Base-by-base conservation (phyloP, 35 echinoderm and acorn worm genomes). In the Heliocidaris tuberculata region DNA sequence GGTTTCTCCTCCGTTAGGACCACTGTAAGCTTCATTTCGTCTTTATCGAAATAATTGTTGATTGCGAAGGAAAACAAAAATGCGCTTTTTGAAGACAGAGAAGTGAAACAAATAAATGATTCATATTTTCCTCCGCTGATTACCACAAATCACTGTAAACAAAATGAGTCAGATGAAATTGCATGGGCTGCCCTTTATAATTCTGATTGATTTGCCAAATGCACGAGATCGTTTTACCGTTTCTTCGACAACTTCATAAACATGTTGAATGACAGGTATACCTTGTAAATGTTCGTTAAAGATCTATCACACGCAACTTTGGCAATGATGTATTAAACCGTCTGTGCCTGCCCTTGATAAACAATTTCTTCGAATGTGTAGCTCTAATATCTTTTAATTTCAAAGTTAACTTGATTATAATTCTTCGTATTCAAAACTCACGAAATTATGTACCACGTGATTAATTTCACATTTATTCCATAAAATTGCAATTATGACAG, bases 261-360 rank as follows among this genome's bases (percentile, higher is more conserved):
- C 65, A 78, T 78, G 65, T 78, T 78, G 65, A 78, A 78, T 78
- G 65, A 78, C 65, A 78, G 15, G 27, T 78, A n/a, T 78, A 78
- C 65, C 65, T 0, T 78, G 65, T 78, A 78, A 24, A n/a, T n/a
- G 21, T 78, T n/a, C 17, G 65, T 24, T 78, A 78, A 78, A 78
- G 21, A 78, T 78, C 65, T n/a, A 24, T 78, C 21, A 78, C 65
- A 78, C 27, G 21, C 27, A 27, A 78, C 65, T 78, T 78, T 17
- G 65, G 7, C 65, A 19, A 27, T 78, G 65, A 78, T 78, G 27
- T 27, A 78, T 78, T 78, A 78, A 24, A 24, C 65, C 65, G 65
- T 8, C 27, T 21, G 65, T 78, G 65, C 27, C 65, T n/a, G n/a
- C n/a, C n/a, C n/a, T 78, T 78, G 17, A 78, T 78, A 78, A 78